Base-by-base conservation (phyloP, 2,888 invertebrate species). In the Drosophila falleni region DNA sequence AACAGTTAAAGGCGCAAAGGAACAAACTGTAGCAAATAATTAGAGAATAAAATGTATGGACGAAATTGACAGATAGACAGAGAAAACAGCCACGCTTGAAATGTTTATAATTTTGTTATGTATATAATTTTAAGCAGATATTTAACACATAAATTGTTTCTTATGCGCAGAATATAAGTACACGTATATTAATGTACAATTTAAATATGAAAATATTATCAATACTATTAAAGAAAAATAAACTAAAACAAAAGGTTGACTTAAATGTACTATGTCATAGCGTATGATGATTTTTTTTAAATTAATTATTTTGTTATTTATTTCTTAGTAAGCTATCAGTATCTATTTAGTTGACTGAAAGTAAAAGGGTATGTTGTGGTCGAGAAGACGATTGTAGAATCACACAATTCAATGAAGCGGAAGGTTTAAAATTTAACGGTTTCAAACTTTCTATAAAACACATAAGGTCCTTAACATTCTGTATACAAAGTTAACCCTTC, bases 101-200 rank as follows among this genome's bases (percentile, higher is more conserved):
- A 87, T 76, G 89, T 84, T 89, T 85, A 88, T 86, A 76, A 89
- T 84, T 85, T 85, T 85, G 84, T 85, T 85, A 89, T 89, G 84
- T 85, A 85, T 89, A 89, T 85, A 85, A 87, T 89, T 87, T 81
- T 85, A 85, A 85, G 81, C 68, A 68, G 65, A 63, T 83, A 87
- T 87, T 78, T 84, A 87, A 83, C 64, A 80, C 67, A 68, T 72
- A 74, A 63, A 72, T 72, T 86, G 84, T 84, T 84, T 84, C 66
- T 49, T 72, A 80, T 83, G 84, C 71, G 76, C 87, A 88, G 87
- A 74, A 83, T 72, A 58, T 88, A 83, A 71, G 86, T 88, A 88
- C 83, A 83, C 85, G 51, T 81, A 86, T 83, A 80, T 63, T 86
- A 72, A 83, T 85, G 84, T 89, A 89, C 84, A 83, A 84, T 87